A percentile compares a stretch with the other conserved stretches of the same genome.
Conservation (phyloP, 2,797 vertebrate species). For the Astyanax mexicanus region DNA sequence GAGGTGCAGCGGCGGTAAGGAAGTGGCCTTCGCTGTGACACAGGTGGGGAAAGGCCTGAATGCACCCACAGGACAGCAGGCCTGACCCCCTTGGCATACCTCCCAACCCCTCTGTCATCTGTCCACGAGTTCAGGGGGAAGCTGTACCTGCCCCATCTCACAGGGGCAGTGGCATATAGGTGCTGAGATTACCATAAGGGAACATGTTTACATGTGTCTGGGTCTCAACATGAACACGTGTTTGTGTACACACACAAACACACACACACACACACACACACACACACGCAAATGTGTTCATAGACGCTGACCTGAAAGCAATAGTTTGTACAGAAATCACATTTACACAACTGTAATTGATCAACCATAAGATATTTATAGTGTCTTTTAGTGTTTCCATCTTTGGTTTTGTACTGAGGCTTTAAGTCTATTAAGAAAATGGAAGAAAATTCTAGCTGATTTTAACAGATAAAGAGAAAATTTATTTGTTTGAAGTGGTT, state of each 20-base stretch:
- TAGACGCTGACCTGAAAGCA: slow-evolving; percentile 8
- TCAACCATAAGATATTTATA: too few relatives aligned
- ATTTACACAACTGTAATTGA: too few relatives aligned
- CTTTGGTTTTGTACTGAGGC: too few relatives aligned
- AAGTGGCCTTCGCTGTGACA: slow-evolving; percentile 66
- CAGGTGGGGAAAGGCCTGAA: slow-evolving; percentile 71
- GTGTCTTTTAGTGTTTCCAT: too few relatives aligned
- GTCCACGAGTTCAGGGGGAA: slow-evolving; percentile 52
- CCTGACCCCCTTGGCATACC: slow-evolving; percentile 34
- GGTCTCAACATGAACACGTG: not conserved
- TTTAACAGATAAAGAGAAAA: too few relatives aligned
- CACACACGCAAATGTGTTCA: too few relatives aligned
- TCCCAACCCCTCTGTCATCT: slow-evolving; percentile 55
- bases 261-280: slow-evolving; percentile 37
- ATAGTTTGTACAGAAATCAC: too few relatives aligned
- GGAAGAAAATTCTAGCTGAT: too few relatives aligned
- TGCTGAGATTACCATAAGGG: slow-evolving; percentile 15
- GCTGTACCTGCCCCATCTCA: slow-evolving; percentile 45
- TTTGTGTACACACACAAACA: slow-evolving; percentile 16
- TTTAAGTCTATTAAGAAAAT: too few relatives aligned
- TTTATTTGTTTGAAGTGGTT: too few relatives aligned
- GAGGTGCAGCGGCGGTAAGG: slow-evolving; percentile 63
- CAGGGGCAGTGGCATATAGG: slow-evolving; percentile 16
- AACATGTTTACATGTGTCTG: slow-evolving; percentile 18
- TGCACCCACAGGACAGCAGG: slow-evolving; percentile 54